Base-by-base conservation (phyloP, 2,797 vertebrate genomes). In the Pseudomugil tenellus region DNA sequence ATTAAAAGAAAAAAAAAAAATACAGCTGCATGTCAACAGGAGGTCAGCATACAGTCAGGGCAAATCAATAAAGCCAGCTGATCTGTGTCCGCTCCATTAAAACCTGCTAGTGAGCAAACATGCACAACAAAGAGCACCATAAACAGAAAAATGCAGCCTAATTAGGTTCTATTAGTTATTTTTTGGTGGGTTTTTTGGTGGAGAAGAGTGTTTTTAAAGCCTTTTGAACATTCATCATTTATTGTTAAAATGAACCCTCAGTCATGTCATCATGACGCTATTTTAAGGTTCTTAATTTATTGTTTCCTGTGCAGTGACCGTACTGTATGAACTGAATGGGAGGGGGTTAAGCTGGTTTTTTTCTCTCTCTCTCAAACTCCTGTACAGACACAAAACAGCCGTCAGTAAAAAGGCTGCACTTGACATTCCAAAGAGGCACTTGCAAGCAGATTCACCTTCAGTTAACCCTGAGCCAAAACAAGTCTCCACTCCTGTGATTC, bases 361-460 rank as follows among this genome's bases (percentile, higher is more conserved):
- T 23, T 21, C 8, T 43, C 1, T 2, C 9, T 35, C 11, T 4
- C 13, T 19, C 6, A 46, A 35, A 29, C 58, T 23, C 25, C 17
- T 29, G 0, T 12, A 25, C 69, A 81, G 84, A 83, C 79, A 74
- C 74, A 84, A 78, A 70, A 64, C 83, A 61, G 74, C 77, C 62
- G 77, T 37, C 64, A 1, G 70, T 74, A 55, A 59, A 26, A 54
- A 41, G 76, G 63, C 80, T 62, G 72, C 83, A 88, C 90, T 90
- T 87, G 87, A 89, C 87, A 88, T 86, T 87, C 84, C 76, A 72
- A 73, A 86, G 84, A 85, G 84, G 64, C 84, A 72, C 81, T 89
- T 51, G 62, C 1, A 0, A 70, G 72, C 77, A 58, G 70, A 76
- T 77, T 89, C 81, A 88, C 91, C 89, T 89, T 87, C 70, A 63